Base-by-base conservation (phyloP, 2,888 invertebrate species). In the Salpingus planirostris region DNA sequence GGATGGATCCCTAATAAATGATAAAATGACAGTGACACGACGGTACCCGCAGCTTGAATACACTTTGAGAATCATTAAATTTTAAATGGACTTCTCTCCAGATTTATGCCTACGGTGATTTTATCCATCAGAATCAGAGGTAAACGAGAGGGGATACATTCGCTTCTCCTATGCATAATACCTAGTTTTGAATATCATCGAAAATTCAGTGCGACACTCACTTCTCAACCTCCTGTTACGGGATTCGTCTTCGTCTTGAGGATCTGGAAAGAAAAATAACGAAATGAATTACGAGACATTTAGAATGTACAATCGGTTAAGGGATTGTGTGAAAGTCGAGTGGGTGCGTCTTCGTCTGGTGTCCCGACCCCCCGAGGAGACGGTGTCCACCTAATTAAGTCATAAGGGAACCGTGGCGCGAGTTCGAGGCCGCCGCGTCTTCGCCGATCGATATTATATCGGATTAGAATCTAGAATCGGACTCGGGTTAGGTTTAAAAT, bases 1-100 rank as follows among this genome's bases (percentile, higher is more conserved):
- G 32, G 31, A 32, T 27, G 33, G 30, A 32, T 24, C 27, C n/a
- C n/a, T n/a, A n/a, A n/a, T 46, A 45, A 52, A 50, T 47, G 48
- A 50, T 50, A 45, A 50, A 46, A 46, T 44, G 47, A 49, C 49
- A 49, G 44, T 50, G 50, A 52, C 51, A 49, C 39, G 44, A 39
- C n/a, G n/a, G n/a, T 40, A 35, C 49, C 44, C 43, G 31, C 44
- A 41, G 40, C 38, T 46, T 41, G 47, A 48, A 47, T 48, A 49
- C 46, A 49, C 48, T 45, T 42, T 39, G 42, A 42, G 45, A 46
- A 27, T 30, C 34, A 34, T 52, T 38, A 33, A 51, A 49, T 45
- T 52, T 50, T 52, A 47, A 52, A 30, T 32, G 42, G 33, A 31
- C 38, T 24, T 31, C 30, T 15, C 27, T 13, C 27, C n/a, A 27